Base-by-base conservation (phyloP, 1,140 invertebrate genomes). In the Gryon sp. region DNA sequence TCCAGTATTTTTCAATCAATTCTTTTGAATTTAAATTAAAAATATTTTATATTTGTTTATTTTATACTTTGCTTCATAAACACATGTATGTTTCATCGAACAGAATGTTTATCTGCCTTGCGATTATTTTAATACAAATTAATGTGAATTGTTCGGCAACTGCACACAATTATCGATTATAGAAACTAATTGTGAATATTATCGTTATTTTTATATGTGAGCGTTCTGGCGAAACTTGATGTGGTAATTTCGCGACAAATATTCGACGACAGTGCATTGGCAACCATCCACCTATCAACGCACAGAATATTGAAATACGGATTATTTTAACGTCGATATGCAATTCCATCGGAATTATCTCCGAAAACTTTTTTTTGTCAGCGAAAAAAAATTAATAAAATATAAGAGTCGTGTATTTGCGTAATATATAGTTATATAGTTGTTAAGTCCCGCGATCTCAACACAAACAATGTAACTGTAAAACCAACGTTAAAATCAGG, bases 341-440 rank as follows among this genome's bases (percentile, higher is more conserved):
- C 72, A 68, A 68, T 75, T 75, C 28, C 38, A 53, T 55, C 62
- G 72, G 62, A 62, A 66, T 62, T 66, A 68, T 68, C 53, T 12
- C 18, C 34, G 19, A n/a, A n/a, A n/a, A n/a, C n/a, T n/a, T 34
- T 53, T 62, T 68, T 62, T 38, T 36, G 45, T 59, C 60, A 68
- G 55, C 53, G n/a, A n/a, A n/a, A 60, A 75, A 66, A 60, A 75
- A 18, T 19, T 4, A n/a, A n/a, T 46, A 18, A 45, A 53, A 15
- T 62, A 53, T 36, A n/a, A n/a, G 52, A 36, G 53, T 59, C 36
- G 55, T 16, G 65, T 53, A 62, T 70, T 62, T 63, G 40, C 50
- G 57, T 63, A 63, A 72, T 63, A 11, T 28, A 36, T 14, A 26
- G 18, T 24, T 52, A 70, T 50, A n/a, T n/a, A 11, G 45, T 40